These are phyloP conservation scores for Megaleporinus macrocephalus DNA, from an alignment of 2,113 vertebrate genomes.

Conservation along the genomic window DNA sequence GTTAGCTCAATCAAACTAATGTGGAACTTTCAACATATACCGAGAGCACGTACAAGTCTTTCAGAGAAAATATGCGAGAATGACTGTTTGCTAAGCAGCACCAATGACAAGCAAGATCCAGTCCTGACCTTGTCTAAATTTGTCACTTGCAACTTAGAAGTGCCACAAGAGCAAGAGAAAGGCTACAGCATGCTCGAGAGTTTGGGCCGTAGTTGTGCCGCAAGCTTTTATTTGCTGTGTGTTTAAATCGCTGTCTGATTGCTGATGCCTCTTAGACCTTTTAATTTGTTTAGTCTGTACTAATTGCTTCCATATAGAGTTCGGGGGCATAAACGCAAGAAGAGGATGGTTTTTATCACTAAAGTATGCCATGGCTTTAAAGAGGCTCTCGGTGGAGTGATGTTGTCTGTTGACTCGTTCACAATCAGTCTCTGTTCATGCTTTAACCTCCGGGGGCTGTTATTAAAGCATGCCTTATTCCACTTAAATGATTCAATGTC, in stretches of 20 bases:
- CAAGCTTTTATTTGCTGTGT: conserved; percentile 46
- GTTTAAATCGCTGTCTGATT: conserved; percentile 51
- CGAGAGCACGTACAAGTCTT: not conserved
- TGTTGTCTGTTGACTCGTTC: conserved; percentile 48
- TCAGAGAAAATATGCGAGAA: not conserved
- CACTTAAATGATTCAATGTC: not conserved
- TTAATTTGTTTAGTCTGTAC: conserved; percentile 54
- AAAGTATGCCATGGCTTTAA: conserved; percentile 50
- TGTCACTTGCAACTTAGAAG: not conserved
- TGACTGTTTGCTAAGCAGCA: not conserved
- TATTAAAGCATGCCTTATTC: conserved; percentile 36
- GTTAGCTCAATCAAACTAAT: not conserved
- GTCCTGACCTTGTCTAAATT: not conserved
- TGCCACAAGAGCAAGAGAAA: not conserved
- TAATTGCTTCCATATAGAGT: conserved; percentile 57
- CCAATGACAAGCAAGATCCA: not conserved
- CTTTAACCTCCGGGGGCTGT: conserved; percentile 30
- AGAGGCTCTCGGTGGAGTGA: conserved; percentile 38
- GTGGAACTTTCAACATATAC: not conserved
- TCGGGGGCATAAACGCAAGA: conserved; percentile 48
- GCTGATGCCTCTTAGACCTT: conserved; percentile 54
- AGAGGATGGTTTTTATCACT: conserved; percentile 44
- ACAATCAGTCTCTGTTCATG: conserved; percentile 45
- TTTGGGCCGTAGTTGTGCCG: conserved; percentile 13
- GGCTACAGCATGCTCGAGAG: not conserved